Evolutionary conservation across 1,140 invertebrate species (phyloP), one percentile per base, ranked within the genome.

Genomic region (Cepaea nemoralis): DNA sequence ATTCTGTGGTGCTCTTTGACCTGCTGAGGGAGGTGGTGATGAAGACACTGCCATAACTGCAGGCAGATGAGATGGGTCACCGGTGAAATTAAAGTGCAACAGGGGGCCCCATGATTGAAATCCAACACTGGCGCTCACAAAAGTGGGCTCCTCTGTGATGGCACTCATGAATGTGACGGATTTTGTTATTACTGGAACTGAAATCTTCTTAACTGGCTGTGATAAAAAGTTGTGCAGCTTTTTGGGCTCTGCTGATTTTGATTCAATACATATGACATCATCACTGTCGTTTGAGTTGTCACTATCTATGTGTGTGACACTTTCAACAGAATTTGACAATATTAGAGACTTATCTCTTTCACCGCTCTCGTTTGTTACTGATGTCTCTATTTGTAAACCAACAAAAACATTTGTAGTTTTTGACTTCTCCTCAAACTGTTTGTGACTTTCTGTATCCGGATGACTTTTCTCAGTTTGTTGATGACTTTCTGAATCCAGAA

Each of bases 241-340:
- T 45, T 39, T 35, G 0, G 63, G 63, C 35, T 67, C 45, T 40
- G 66, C 66, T 35, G 77, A 79, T 35, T 79, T 33, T 6, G 59
- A 67, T 63, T 79, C 77, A 35, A 79, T 70, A 31, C 77, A 79
- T 6, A 79, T 79, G 59, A 79, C 77, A 48, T 79, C 81, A 69
- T 39, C 66, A 40, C 66, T 69, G 66, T 73, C 71, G 35, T 42
- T 77, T 31, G 31, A 50, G 24, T 63, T 39, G 33, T 63, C 70
- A 48, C 76, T 27, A 31, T 70, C 48, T 22, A 37, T n/a, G 19
- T 24, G 40, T 37, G 50, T 48, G 27, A 42, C 37, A 14, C 3
- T n/a, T 31, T 27, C 31, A 70, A 12, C 75, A 35, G 22, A 22
- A 33, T 31, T 74, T 40, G 31, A 24, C 45, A 35, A 59, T 3